A percentile compares a stretch with the other conserved stretches of the same genome.
phyloP scores from a whole-genome alignment of 2,113 vertebrate species.

The Tursiops truncatus region DNA sequence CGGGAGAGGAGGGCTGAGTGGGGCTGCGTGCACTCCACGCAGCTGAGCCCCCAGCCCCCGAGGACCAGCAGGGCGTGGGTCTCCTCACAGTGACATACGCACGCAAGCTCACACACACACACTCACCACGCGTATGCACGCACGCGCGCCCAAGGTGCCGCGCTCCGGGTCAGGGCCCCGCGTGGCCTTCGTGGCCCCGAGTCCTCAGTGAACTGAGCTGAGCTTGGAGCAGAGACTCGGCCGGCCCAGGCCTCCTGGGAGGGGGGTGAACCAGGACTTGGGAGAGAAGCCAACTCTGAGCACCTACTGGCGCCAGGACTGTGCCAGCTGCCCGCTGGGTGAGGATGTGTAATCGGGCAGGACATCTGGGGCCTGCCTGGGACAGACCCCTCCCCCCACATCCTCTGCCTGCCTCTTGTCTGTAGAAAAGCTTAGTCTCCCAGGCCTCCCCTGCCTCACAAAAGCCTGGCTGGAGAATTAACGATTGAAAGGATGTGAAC shows the following conservation, averaged over 20 bases:
- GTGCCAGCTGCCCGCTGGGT: background rate
- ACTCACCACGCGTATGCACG: no score
- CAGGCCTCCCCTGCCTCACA: background rate
- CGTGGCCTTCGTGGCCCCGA: background rate
- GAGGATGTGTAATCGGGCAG: background rate
- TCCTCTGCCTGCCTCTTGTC: background rate
- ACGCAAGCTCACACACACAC: background rate
- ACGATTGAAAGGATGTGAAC: no score
- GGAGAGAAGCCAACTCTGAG: background rate
- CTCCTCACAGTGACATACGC: background rate
- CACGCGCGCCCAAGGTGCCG: rapidly evolving
- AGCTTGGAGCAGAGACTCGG: background rate
- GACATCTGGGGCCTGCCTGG: background rate
- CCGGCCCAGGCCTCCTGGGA: background rate
- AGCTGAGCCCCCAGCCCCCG: background rate
- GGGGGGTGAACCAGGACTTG: background rate
- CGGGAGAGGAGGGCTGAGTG: background rate
- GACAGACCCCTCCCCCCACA: background rate
- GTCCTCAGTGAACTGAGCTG: background rate
- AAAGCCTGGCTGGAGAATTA: background rate
- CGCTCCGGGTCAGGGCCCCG: background rate
- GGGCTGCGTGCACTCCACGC: rapidly evolving
- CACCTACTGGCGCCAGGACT: background rate
- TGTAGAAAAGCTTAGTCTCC: background rate
- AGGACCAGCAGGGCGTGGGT: background rate